Percentiles rank a stretch among this genome's conserved stretches.
These are phyloP conservation scores for Chelon auratus DNA, from an alignment of 2,797 vertebrate species.

Conservation along the genomic window DNA sequence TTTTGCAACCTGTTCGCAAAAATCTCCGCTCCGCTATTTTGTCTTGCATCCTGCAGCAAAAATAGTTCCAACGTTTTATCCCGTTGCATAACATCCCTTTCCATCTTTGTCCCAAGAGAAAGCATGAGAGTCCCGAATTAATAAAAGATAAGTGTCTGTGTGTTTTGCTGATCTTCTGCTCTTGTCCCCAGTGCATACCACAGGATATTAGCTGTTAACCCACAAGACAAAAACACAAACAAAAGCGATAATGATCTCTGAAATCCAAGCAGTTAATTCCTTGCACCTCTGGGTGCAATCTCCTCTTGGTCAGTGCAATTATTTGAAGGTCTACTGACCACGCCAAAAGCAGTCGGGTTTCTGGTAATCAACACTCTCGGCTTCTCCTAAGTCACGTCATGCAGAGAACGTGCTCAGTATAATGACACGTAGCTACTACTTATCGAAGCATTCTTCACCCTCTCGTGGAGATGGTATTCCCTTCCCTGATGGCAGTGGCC, in stretches of 20 bases:
- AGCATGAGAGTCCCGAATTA: conserved; percentile 16
- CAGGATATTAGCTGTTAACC: conserved; percentile 47
- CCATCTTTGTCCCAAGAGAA: conserved; percentile 26
- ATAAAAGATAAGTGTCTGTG: conserved; percentile 27
- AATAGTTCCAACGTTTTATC: not conserved
- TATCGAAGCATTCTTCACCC: too few relatives aligned
- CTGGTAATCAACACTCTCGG: not conserved
- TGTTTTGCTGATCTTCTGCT: conserved; percentile 14
- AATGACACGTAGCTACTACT: too few relatives aligned
- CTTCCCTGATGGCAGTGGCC: too few relatives aligned
- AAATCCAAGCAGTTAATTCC: not conserved
- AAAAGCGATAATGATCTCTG: conserved; percentile 27
- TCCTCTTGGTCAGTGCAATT: not conserved
- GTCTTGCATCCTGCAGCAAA: conserved; percentile 30
- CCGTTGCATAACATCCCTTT: conserved; percentile 10
- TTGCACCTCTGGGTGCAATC: not conserved
- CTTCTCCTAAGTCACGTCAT: not conserved
- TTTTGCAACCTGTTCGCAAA: not conserved
- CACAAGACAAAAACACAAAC: conserved; percentile 16
- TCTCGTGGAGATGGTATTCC: too few relatives aligned
- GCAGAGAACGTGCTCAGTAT: not conserved
- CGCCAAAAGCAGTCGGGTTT: not conserved
- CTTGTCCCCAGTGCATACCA: conserved; percentile 30
- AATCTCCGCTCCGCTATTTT: conserved; percentile 6
- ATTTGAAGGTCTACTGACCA: not conserved